Evolutionary conservation across 2,797 vertebrate species (phyloP).

Genomic region (Esox lucius): DNA sequence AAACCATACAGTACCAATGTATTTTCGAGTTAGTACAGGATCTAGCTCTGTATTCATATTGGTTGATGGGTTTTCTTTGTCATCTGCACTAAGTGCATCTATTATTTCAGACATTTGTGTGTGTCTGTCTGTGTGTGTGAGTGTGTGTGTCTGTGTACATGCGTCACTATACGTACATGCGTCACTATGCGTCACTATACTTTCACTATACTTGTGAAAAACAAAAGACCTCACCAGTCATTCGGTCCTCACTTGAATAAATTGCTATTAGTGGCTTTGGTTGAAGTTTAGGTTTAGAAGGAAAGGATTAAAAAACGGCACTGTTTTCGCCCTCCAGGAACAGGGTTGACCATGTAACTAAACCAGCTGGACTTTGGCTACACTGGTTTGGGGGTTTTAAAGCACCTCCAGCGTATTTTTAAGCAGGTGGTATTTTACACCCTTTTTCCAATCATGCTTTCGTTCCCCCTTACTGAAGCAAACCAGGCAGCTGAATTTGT

Average conservation of each 20-base stretch:
- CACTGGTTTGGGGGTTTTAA: neutral
- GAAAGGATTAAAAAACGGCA: too few species aligned
- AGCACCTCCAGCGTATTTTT: neutral
- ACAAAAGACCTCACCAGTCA: too few species aligned
- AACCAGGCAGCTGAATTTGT: neutral
- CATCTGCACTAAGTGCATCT: neutral
- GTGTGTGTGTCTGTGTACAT: neutral
- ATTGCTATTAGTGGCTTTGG: too few species aligned
- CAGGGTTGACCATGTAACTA: too few species aligned
- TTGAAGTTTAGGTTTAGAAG: too few species aligned
- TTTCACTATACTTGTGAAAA: neutral
- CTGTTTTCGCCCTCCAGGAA: too few species aligned
- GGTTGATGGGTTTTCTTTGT: neutral
- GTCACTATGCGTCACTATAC: too few species aligned
- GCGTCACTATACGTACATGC: neutral
- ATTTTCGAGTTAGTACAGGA: too few species aligned
- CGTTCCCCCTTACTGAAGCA: neutral
- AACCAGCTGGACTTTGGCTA: neutral
- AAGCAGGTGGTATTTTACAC: neutral
- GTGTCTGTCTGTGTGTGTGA: neutral
- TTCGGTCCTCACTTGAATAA: too few species aligned
- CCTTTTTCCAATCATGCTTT: neutral
- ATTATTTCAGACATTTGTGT: neutral
- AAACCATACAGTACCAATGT: neutral
- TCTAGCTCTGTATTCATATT: too few species aligned